Conservation (phyloP, 2,888 invertebrate species). For the Phragmatobia fuliginosa region DNA sequence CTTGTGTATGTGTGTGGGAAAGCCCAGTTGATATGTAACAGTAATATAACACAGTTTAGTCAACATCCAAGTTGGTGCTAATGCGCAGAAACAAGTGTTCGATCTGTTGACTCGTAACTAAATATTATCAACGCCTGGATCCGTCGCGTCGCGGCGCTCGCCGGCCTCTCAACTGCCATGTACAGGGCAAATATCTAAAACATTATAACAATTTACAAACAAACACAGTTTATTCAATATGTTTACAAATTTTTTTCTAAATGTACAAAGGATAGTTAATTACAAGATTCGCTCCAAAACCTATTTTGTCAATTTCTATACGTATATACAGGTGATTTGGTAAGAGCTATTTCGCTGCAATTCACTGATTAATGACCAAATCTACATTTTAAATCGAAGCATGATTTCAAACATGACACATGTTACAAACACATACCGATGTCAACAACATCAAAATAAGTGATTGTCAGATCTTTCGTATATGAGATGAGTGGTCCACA, state of each 20-base stretch:
- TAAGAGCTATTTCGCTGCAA: background rate
- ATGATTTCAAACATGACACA: too few species aligned
- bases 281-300: background rate
- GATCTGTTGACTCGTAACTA: constrained; percentile 41
- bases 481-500: background rate
- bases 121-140: constrained; percentile 18
- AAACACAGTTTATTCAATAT: background rate
- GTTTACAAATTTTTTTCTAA: background rate
- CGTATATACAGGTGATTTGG: background rate
- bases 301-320: too few species aligned
- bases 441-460: background rate
- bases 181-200: background rate
- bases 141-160: background rate
- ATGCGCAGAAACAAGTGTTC: constrained; percentile 33
- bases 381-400: background rate
- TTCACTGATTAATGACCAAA: background rate
- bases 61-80: constrained; percentile 24
- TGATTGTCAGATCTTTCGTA: background rate
- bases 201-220: background rate
- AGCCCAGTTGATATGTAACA: constrained; percentile 8
- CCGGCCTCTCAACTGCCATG: background rate
- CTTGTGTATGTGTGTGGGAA: background rate
- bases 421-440: background rate
- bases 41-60: constrained; percentile 28
- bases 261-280: background rate